These are phyloP conservation scores for Pocillopora damicornis DNA, from an alignment of 64 coral and sea anemone genomes.

Conservation along the genomic window DNA sequence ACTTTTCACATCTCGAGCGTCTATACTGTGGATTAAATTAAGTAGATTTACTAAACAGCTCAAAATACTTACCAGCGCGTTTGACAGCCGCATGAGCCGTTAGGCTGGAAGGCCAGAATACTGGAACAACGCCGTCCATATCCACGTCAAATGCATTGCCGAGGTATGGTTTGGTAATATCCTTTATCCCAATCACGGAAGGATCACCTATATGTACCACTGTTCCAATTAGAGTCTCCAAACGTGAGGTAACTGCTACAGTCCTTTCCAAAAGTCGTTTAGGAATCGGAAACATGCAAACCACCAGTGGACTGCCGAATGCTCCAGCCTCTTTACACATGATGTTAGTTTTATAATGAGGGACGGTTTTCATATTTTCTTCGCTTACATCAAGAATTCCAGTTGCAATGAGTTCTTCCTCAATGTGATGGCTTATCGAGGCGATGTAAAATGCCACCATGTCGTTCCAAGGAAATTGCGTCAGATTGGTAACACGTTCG, in stretches of 20 bases:
- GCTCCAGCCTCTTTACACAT: slow-evolving; percentile 18
- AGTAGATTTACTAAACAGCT: no score
- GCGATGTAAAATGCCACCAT: slow-evolving; percentile 87
- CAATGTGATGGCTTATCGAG: slow-evolving; percentile 52
- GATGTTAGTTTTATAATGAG: slow-evolving; percentile 57
- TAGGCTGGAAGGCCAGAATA: slow-evolving; percentile 57
- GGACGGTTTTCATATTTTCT: neutral
- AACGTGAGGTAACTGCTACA: slow-evolving; percentile 7
- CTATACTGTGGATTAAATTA: no score
- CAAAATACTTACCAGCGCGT: slow-evolving; percentile 24
- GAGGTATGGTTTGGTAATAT: slow-evolving; percentile 2
- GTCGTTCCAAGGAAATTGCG: slow-evolving; percentile 55
- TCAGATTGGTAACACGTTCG: slow-evolving; percentile 15
- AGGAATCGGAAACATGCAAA: slow-evolving; percentile 40
- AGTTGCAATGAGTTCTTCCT: slow-evolving; percentile 44
- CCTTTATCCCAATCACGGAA: slow-evolving; percentile 49
- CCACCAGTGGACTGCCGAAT: slow-evolving; percentile 38
- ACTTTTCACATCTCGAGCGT: no score
- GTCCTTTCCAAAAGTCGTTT: slow-evolving; percentile 31
- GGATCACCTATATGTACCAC: slow-evolving; percentile 67
- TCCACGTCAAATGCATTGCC: slow-evolving; percentile 13
- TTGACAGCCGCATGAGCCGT: slow-evolving; percentile 20
- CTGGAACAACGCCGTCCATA: slow-evolving; percentile 37
- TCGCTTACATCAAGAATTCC: slow-evolving; percentile 38
- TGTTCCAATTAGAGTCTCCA: slow-evolving; percentile 16